phyloP scores from a whole-genome alignment of 2,888 invertebrate genomes.

The Eucera pruinosa region DNA sequence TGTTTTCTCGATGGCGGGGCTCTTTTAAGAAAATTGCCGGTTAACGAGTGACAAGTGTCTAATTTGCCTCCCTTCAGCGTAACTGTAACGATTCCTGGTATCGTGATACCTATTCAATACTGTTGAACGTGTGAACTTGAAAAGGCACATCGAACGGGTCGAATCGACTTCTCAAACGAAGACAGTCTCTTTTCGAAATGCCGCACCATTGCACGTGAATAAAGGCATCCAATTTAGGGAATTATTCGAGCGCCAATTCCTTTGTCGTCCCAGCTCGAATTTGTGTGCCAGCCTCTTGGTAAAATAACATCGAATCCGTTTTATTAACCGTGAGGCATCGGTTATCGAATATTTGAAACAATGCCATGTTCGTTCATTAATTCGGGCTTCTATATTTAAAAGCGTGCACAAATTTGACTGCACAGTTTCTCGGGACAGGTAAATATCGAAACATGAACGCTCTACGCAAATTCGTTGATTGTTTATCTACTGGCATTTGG shows the following conservation, averaged over 20 bases:
- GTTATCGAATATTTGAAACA: slow-evolving; percentile 18
- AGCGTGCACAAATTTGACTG: slow-evolving; percentile 14
- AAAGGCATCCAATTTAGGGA: slow-evolving; percentile 4
- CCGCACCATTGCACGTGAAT: neutral
- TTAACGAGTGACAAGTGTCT: slow-evolving; percentile 69
- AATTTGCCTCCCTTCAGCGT: slow-evolving; percentile 55
- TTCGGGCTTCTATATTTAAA: slow-evolving; percentile 15
- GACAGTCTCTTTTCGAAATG: neutral
- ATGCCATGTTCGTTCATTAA: slow-evolving; percentile 25
- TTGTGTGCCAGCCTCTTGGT: neutral
- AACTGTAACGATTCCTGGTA: slow-evolving; percentile 42
- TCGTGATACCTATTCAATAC: slow-evolving; percentile 17
- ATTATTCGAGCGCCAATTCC: neutral
- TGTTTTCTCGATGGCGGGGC: slow-evolving; percentile 62
- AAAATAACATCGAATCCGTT: slow-evolving; percentile 14
- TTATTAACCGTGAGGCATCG: slow-evolving; percentile 16
- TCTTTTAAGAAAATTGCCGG: slow-evolving; percentile 67
- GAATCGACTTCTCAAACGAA: neutral
- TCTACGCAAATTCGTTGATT: neutral
- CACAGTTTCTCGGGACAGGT: neutral
- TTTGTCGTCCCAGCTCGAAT: neutral
- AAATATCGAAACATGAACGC: slow-evolving; percentile 3
- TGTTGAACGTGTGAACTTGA: slow-evolving; percentile 4
- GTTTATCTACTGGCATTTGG: neutral
- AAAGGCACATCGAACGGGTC: neutral